Evolutionary conservation across 2,888 invertebrate genomes (phyloP).

Genomic region (Drosophila heteroneura): DNA sequence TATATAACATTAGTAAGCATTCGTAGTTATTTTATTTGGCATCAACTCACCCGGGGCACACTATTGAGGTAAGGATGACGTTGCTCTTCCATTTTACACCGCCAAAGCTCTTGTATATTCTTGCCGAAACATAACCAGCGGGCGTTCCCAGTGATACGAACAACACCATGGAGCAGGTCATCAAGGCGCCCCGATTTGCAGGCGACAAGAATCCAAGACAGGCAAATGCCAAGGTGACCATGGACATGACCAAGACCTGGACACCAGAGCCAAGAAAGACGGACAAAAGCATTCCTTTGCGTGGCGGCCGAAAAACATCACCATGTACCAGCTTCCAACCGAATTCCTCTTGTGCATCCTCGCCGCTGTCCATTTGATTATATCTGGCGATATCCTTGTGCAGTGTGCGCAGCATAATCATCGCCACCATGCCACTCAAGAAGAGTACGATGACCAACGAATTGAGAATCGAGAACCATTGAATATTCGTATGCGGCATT

Average conservation of each 20-base stretch:
- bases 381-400: conserved; percentile 99
- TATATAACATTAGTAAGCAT: conserved; percentile 11
- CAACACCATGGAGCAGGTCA: conserved; percentile 98
- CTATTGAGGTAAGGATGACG: conserved; percentile 97
- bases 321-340: conserved; percentile 99
- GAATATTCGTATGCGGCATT: conserved; percentile 99
- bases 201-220: conserved; percentile 99
- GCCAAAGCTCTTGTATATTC: conserved; percentile 99
- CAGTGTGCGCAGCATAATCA: conserved; percentile 98
- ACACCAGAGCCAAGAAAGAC: conserved; percentile 98
- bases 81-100: conserved; percentile 99
- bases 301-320: conserved; percentile 98
- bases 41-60: conserved; percentile 96
- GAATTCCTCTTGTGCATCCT: conserved; percentile 94
- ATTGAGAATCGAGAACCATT: conserved; percentile 99
- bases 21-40: background rate
- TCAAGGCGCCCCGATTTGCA: conserved; percentile 98
- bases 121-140: conserved; percentile 98
- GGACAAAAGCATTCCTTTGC: conserved; percentile 97
- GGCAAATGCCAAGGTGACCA: conserved; percentile 98
- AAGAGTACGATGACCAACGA: conserved; percentile 98
- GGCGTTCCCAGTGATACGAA: conserved; percentile 99
- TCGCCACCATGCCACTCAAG: conserved; percentile 99
- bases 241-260: conserved; percentile 97
- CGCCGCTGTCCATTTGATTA: conserved; percentile 96